Base-by-base conservation (phyloP, 2,888 invertebrate genomes). In the Macrosoma leucophasiata region DNA sequence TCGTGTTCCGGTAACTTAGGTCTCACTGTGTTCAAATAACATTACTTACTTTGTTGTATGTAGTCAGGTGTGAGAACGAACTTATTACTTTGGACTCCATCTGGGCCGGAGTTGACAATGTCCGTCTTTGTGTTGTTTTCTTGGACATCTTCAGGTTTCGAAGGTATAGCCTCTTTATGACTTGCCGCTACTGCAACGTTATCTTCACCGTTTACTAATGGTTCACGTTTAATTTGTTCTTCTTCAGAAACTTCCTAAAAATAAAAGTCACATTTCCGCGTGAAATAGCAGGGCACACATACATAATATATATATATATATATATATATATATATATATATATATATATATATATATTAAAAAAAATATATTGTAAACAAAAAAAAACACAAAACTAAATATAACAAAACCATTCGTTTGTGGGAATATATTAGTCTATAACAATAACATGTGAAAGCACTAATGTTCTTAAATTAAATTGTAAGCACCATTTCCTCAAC, bases 21-120 rank as follows among this genome's bases (percentile, higher is more conserved):
- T n/a, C n/a, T n/a, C n/a, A n/a, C n/a, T n/a, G n/a, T n/a, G n/a
- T n/a, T n/a, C n/a, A 23, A 22, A n/a, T 14, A 24, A 32, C 3
- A 15, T 9, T 73, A 89, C 91, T 89, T 87, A 94, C 96, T 95
- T 88, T 96, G 95, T 69, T 96, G 95, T 52, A 96, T 95, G 63
- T 96, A 96, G 75, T 95, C 95, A 33, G 95, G 93, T 8, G 96
- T 96, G 41, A 96, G 88, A 50, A 95, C 91, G 78, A 96, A 96
- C 77, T 93, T 77, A 53, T 76, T 84, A 58, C 50, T 58, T 44
- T 65, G 74, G 9, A 60, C 46, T 23, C 53, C 63, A 26, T 69
- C 73, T 32, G 56, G 63, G 13, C 48, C 56, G 7, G 73, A 61
- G 51, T 76, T 76, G 35, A 78, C 52, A 37, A 78, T 71, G 55